These are phyloP conservation scores for Petrocephalus sullivani DNA, from an alignment of 2,797 vertebrate genomes.

Conservation along the genomic window DNA sequence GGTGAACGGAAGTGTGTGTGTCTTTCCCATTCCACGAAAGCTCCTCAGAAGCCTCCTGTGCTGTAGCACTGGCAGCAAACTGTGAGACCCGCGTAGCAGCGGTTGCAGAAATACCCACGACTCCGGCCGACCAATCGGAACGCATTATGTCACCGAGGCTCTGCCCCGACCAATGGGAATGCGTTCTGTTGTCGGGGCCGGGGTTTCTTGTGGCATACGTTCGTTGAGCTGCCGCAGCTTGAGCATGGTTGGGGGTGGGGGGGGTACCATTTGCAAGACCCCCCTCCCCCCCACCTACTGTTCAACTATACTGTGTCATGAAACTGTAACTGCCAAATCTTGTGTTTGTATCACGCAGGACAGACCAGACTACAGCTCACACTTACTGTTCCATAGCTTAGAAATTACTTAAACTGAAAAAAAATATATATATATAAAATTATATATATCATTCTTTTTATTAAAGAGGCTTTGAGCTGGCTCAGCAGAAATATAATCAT, in stretches of 20 bases:
- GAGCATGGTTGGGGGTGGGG: background rate
- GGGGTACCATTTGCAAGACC: background rate
- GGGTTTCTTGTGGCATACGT: slow-evolving; percentile 53
- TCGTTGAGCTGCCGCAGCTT: slow-evolving; percentile 53
- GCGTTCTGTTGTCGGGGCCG: slow-evolving; percentile 40
- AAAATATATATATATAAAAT: slow-evolving; percentile 6
- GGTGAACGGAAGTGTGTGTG: slow-evolving; percentile 50
- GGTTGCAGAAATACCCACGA: slow-evolving; percentile 47
- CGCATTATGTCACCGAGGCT: slow-evolving; percentile 43
- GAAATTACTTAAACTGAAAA: slow-evolving; percentile 62
- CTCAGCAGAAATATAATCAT: slow-evolving; percentile 81
- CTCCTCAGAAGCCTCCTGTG: background rate
- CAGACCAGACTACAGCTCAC: slow-evolving; percentile 64
- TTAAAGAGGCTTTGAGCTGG: slow-evolving; percentile 86
- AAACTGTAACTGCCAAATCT: no score
- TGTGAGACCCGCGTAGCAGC: slow-evolving; percentile 39
- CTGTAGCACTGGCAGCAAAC: background rate
- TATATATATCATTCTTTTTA: slow-evolving; percentile 74
- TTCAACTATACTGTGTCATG: no score
- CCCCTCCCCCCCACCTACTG: no score
- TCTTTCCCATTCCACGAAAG: slow-evolving; percentile 49
- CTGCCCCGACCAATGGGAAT: slow-evolving; percentile 44
- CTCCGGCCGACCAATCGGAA: slow-evolving; percentile 45
- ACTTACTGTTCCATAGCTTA: slow-evolving; percentile 74
- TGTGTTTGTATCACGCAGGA: slow-evolving; percentile 33